Percentiles rank a stretch among this genome's conserved stretches.
phyloP scores from a whole-genome alignment of 2,888 invertebrate species.

The Tipula vernalis region DNA sequence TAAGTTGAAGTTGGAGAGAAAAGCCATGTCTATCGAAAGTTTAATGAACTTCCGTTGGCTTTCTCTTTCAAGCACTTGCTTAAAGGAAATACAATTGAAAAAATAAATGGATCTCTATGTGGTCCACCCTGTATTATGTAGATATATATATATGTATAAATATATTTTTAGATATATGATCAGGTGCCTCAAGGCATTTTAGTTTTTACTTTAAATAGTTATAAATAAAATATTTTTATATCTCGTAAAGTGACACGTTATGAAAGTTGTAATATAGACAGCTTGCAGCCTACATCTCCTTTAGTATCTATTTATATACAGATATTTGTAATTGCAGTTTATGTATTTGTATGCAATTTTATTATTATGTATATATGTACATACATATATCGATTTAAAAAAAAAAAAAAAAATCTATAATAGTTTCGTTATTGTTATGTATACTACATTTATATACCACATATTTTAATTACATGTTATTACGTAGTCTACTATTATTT shows the following conservation, averaged over 20 bases:
- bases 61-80: no score
- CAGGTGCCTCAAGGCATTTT: conserved; percentile 11
- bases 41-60: no score
- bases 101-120: no score
- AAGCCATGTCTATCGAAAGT: no score
- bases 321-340: background rate
- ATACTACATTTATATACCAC: background rate
- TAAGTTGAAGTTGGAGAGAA: no score
- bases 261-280: conserved; percentile 11
- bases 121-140: no score
- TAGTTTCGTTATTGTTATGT: background rate
- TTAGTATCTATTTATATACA: background rate
- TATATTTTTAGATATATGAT: background rate
- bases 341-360: background rate
- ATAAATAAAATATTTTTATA: conserved; percentile 9
- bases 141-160: background rate
- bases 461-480: background rate
- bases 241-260: conserved; percentile 11
- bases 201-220: background rate
- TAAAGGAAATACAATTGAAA: no score
- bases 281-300: conserved; percentile 6
- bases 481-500: background rate
- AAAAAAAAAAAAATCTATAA: background rate
- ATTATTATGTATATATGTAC: background rate
- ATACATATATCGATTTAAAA: background rate